Percentiles rank a stretch among this genome's conserved stretches.
Conservation (phyloP, 2,113 vertebrate species). For the Hyperoodon ampullatus region DNA sequence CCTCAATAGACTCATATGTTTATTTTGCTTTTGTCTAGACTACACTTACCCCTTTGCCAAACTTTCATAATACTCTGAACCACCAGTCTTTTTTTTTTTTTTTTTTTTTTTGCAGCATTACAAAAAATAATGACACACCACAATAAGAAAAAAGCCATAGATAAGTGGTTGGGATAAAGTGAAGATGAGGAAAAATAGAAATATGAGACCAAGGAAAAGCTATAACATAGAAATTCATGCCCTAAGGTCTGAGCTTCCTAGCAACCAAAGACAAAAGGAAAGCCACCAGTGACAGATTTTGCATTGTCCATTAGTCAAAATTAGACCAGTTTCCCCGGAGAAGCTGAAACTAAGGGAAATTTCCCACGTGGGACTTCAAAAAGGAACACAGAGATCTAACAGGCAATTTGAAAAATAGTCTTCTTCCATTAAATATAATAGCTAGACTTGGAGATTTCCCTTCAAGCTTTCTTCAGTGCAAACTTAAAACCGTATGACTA, state of each 20-base stretch:
- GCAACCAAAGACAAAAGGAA: slow-evolving; percentile 44
- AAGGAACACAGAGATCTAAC: neutral
- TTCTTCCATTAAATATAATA: slow-evolving; percentile 15
- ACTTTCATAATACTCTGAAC: neutral
- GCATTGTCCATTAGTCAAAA: neutral
- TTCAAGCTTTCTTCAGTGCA: neutral
- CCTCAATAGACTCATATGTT: neutral
- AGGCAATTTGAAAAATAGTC: neutral
- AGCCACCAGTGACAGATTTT: neutral
- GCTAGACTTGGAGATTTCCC: neutral
- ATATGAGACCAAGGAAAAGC: neutral
- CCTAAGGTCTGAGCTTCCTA: neutral
- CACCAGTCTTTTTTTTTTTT: neutral
- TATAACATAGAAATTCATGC: neutral
- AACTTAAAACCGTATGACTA: slow-evolving; percentile 36
- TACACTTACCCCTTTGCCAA: neutral
- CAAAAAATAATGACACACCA: neutral
- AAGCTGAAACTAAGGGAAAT: neutral
- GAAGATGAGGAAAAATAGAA: neutral
- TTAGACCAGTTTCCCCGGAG: slow-evolving; percentile 37
- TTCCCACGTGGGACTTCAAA: slow-evolving; percentile 16
- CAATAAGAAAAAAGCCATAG: neutral
- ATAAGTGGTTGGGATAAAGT: neutral
- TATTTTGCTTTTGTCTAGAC: neutral
- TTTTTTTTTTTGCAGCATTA: neutral